Conservation (phyloP, 1,140 invertebrate species). For the Maconellicoccus hirsutus region DNA sequence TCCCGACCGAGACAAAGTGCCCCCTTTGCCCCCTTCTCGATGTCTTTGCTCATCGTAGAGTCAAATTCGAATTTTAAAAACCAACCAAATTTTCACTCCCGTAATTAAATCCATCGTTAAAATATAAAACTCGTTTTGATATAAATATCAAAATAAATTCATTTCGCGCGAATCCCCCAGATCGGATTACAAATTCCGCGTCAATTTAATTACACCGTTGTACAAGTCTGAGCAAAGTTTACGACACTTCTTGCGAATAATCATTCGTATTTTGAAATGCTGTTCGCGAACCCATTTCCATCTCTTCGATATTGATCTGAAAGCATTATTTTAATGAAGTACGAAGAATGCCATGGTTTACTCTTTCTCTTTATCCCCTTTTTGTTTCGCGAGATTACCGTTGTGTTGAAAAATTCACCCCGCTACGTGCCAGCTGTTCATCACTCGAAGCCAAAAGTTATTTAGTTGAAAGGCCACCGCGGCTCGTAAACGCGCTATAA, state of each 20-base stretch:
- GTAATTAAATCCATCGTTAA: too few relatives aligned
- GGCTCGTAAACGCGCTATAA: not conserved
- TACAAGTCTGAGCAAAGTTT: too few relatives aligned
- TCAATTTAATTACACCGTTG: not conserved
- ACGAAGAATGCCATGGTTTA: not conserved
- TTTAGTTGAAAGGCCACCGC: not conserved
- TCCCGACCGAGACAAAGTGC: too few relatives aligned
- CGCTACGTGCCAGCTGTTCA: not conserved
- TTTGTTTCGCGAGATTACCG: conserved; percentile 3
- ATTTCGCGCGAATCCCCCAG: too few relatives aligned
- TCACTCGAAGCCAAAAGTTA: conserved; percentile 3
- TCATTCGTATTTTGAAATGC: not conserved
- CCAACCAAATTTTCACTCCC: too few relatives aligned
- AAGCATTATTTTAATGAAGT: conserved; percentile 5
- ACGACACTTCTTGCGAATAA: not conserved
- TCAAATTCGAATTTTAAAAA: too few relatives aligned
- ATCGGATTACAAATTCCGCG: too few relatives aligned
- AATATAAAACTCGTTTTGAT: too few relatives aligned
- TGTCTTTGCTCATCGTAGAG: too few relatives aligned
- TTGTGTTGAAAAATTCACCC: not conserved
- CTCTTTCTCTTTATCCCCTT: not conserved
- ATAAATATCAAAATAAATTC: too few relatives aligned
- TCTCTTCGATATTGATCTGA: not conserved
- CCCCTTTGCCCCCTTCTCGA: too few relatives aligned
- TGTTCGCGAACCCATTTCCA: not conserved